Percentiles rank a stretch among this genome's conserved stretches.
Evolutionary conservation across 2,888 invertebrate species (phyloP).

Genomic region (Osmoderma eremita): DNA sequence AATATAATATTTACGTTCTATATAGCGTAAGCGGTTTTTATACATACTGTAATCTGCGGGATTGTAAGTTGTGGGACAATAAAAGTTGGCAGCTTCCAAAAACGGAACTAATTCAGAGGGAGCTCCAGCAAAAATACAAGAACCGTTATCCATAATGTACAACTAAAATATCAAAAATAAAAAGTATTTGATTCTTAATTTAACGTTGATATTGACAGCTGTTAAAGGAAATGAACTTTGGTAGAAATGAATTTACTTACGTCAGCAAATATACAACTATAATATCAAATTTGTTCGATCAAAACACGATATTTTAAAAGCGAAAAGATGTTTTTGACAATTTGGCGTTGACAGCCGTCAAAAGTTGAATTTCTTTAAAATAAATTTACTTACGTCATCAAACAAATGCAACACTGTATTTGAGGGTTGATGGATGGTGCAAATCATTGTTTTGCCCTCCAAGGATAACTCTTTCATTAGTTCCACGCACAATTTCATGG

Average conservation of each 20-base stretch:
- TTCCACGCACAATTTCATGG: conserved; percentile 77
- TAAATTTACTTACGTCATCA: conserved; percentile 67
- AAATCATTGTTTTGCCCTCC: conserved; percentile 80
- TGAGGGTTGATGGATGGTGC: conserved; percentile 84
- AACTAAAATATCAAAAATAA: conserved; percentile 49
- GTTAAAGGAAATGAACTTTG: background rate
- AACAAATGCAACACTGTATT: conserved; percentile 80
- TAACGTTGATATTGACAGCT: background rate
- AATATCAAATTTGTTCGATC: too few species aligned
- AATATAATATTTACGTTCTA: background rate
- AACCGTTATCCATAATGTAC: conserved; percentile 69
- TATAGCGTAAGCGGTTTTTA: background rate
- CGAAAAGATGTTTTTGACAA: background rate
- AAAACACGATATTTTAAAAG: background rate
- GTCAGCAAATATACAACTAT: too few species aligned
- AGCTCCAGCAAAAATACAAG: conserved; percentile 75
- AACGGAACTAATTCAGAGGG: conserved; percentile 76
- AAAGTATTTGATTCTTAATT: background rate
- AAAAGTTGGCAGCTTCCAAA: conserved; percentile 70
- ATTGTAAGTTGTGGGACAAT: conserved; percentile 83
- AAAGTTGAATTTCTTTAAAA: background rate
- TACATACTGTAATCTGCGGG: conserved; percentile 75
- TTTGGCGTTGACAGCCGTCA: background rate
- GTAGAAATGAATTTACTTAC: too few species aligned
- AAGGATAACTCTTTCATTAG: conserved; percentile 75